Evolutionary conservation across 2,888 invertebrate genomes (phyloP), one percentile per base, ranked within the genome.

Genomic region (Mamestra brassicae): DNA sequence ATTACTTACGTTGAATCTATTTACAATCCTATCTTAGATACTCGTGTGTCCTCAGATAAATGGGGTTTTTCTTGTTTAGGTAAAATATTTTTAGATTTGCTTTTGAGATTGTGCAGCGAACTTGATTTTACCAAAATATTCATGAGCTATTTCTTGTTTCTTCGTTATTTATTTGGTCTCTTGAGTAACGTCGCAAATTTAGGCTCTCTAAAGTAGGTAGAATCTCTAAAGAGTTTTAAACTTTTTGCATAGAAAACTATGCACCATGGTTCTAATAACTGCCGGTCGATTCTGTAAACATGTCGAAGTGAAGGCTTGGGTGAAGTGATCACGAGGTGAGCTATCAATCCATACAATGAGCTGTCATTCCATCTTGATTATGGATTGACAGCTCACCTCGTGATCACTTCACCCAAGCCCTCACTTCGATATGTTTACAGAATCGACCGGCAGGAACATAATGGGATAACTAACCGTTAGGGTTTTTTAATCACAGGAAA

Each of bases 1-100:
- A 79, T 85, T 82, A 82, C 70, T 73, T 73, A 47, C 70, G 45
- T 76, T 61, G 71, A 70, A 82, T 82, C 67, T 82, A 74, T 74
- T 80, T 80, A 76, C 68, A 65, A 74, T 72, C 38, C 36, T 38
- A 80, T 61, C 68, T 63, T 45, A 74, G 60, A 60, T 62, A 61
- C 10, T 45, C n/a, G 26, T 67, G 52, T 70, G 34, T 61, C 47
- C 52, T 26, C 52, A 61, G 47, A 58, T 68, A 68, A 78, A 78
- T 36, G 4, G 36, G 6, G 8, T 26, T 70, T 61, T 57, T 15
- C 34, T 55, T 68, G 42, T 83, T 68, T 55, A 42, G 6, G 15
- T 50, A 45, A 26, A 54, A 71, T 68, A 71, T 63, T 72, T 61
- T 36, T 26, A 68, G 64, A 68, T 68, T 15, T 38, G n/a, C 38